A percentile compares a stretch with the other conserved stretches of the same genome.
Evolutionary conservation across 2,113 vertebrate species (phyloP).

Genomic region (Scytalopus superciliaris): DNA sequence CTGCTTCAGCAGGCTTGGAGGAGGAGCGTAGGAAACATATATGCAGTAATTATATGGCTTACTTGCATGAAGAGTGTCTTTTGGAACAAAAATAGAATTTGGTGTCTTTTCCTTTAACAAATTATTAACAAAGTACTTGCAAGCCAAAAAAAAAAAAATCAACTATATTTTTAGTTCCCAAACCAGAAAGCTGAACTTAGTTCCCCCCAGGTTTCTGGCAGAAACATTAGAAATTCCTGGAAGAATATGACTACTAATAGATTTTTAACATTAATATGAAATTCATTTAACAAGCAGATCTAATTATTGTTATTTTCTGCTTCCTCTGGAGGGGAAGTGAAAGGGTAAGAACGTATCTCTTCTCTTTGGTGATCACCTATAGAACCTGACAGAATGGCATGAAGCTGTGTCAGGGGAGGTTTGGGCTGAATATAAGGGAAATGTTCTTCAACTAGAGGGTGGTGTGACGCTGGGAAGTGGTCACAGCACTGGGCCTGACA

Average conservation of each 20-base stretch:
- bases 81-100: neutral
- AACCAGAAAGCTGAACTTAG: neutral
- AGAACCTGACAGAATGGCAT: neutral
- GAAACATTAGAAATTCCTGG: neutral
- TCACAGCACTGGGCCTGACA: neutral
- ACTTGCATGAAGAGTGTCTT: neutral
- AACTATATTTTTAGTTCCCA: neutral
- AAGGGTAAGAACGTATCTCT: neutral
- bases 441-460: neutral
- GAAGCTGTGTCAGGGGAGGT: neutral
- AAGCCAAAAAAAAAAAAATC: neutral
- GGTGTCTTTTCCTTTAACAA: neutral
- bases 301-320: neutral
- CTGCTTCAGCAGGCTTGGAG: neutral
- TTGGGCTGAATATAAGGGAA: neutral
- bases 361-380: no score
- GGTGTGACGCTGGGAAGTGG: fast-evolving
- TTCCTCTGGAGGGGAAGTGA: neutral
- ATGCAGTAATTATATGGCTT: neutral
- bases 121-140: neutral
- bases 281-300: neutral
- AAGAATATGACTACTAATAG: neutral
- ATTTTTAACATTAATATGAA: neutral
- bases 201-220: neutral
- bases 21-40: neutral